Evolutionary conservation across 2,888 invertebrate genomes (phyloP).

Genomic region (Elegia similella): DNA sequence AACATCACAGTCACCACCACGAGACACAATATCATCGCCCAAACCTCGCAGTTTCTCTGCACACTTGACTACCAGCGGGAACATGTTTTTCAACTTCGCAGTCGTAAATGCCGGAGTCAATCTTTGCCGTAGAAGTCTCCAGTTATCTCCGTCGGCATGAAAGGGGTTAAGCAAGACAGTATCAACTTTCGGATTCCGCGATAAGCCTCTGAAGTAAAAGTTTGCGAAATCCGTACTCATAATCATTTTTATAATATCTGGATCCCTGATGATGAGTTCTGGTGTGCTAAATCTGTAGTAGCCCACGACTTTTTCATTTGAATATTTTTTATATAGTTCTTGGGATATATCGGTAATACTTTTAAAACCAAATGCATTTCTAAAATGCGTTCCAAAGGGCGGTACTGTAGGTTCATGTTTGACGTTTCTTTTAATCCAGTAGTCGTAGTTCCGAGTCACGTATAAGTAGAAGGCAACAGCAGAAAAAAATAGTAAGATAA

Average conservation of each 20-base stretch:
- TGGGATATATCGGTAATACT: slow-evolving; percentile 41
- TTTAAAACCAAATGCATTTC: slow-evolving; percentile 39
- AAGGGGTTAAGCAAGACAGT: slow-evolving; percentile 51
- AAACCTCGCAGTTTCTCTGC: slow-evolving; percentile 49
- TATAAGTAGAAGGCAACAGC: slow-evolving; percentile 42
- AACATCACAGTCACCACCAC: slow-evolving; percentile 40
- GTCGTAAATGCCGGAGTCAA: slow-evolving; percentile 63
- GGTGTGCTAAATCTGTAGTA: slow-evolving; percentile 52
- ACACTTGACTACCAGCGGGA: slow-evolving; percentile 57
- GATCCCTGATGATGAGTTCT: slow-evolving; percentile 53
- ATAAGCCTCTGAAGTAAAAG: slow-evolving; percentile 51
- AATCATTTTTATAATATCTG: slow-evolving; percentile 47
- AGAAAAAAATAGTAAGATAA: slow-evolving; percentile 28
- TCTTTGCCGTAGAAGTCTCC: slow-evolving; percentile 59
- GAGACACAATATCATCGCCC: slow-evolving; percentile 35
- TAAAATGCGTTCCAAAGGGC: slow-evolving; percentile 51
- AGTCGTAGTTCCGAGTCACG: slow-evolving; percentile 45
- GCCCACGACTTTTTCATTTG: slow-evolving; percentile 58
- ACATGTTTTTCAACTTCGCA: slow-evolving; percentile 62
- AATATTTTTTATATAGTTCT: slow-evolving; percentile 52
- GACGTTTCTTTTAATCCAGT: slow-evolving; percentile 56
- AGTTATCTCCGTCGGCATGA: slow-evolving; percentile 53
- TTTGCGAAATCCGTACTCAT: slow-evolving; percentile 49
- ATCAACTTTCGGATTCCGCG: slow-evolving; percentile 42
- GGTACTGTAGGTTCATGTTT: slow-evolving; percentile 51